phyloP scores from a whole-genome alignment of 2,888 invertebrate species.

The Quadroppia sp. region DNA sequence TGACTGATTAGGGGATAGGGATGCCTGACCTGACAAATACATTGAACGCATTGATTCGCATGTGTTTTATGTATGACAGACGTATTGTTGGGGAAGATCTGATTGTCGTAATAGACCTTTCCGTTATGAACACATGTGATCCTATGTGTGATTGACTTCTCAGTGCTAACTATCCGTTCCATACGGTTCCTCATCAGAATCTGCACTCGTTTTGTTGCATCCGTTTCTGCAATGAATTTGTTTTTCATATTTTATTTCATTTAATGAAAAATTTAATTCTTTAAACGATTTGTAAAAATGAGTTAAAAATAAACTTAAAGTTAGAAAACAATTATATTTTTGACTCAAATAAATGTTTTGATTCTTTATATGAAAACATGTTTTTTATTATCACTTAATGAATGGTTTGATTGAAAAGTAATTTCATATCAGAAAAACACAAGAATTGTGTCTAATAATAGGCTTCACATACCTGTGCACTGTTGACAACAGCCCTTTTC shows the following conservation, averaged over 20 bases:
- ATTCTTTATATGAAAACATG: too few species aligned
- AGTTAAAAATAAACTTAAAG: too few species aligned
- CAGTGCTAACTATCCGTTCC: not conserved
- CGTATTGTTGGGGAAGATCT: slow-evolving; percentile 53
- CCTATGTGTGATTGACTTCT: not conserved
- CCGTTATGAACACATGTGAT: slow-evolving; percentile 52
- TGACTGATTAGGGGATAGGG: not conserved
- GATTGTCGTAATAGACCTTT: slow-evolving; percentile 52
- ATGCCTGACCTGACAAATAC: slow-evolving; percentile 52
- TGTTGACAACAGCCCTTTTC: slow-evolving; percentile 34
- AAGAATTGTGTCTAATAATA: not conserved
- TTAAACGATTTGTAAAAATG: too few species aligned
- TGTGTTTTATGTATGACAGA: slow-evolving; percentile 52
- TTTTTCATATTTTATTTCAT: not conserved
- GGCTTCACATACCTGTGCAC: slow-evolving; percentile 3
- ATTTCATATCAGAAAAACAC: too few species aligned
- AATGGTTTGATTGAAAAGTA: too few species aligned
- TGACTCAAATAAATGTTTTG: too few species aligned
- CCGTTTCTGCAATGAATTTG: not conserved
- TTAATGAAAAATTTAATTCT: too few species aligned
- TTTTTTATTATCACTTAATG: too few species aligned
- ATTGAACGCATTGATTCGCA: slow-evolving; percentile 54
- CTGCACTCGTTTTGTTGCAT: slow-evolving; percentile 6
- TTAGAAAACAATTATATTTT: too few species aligned
- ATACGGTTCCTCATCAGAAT: not conserved